Evolutionary conservation across 2,113 vertebrate genomes (phyloP).

Genomic region (Lichenostomus cassidix): DNA sequence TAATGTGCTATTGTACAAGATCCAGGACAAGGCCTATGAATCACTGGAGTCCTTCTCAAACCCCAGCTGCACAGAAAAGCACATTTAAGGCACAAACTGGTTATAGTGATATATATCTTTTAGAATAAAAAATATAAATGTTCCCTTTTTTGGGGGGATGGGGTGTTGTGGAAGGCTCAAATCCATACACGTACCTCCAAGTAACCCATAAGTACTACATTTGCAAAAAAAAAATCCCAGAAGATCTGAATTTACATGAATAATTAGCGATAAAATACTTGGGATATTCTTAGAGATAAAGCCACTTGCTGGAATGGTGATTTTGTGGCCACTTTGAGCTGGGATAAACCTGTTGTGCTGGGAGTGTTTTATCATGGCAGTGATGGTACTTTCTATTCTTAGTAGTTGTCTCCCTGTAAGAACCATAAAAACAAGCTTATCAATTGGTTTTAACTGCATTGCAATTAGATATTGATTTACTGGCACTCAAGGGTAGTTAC

Average conservation of each 20-base stretch:
- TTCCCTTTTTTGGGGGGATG: neutral
- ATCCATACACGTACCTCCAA: neutral
- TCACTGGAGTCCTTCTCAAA: neutral
- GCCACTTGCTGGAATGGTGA: neutral
- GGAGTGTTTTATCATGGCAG: neutral
- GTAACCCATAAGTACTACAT: neutral
- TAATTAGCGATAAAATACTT: neutral
- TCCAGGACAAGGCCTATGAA: neutral
- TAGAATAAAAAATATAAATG: neutral
- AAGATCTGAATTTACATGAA: neutral
- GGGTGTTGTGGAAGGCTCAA: neutral
- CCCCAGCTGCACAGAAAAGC: neutral
- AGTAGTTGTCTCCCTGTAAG: neutral
- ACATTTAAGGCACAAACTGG: neutral
- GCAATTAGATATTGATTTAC: slow-evolving; percentile 14
- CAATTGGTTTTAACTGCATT: neutral
- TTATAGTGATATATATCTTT: neutral
- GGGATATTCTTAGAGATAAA: neutral
- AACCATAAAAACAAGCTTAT: neutral
- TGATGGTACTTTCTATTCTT: neutral
- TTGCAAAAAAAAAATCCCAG: neutral
- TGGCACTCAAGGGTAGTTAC: neutral
- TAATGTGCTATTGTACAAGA: neutral
- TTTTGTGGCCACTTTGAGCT: neutral
- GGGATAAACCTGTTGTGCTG: neutral